A percentile compares a stretch with the other conserved stretches of the same genome.
Conservation (phyloP, 2,888 invertebrate species). For the Ophion ventricosus region DNA sequence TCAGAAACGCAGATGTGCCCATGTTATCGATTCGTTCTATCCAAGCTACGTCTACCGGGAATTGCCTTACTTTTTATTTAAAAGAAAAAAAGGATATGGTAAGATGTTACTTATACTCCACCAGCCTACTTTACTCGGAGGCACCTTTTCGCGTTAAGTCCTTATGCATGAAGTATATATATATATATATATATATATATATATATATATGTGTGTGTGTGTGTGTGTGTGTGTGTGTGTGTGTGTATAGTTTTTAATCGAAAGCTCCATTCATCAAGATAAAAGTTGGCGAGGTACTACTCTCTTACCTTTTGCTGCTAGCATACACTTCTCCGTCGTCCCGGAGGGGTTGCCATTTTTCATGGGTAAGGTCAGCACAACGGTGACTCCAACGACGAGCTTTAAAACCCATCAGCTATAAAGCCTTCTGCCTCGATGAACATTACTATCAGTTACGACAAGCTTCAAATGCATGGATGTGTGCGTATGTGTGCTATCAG, state of each 20-base stretch:
- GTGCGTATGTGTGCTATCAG: neutral
- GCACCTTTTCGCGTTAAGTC: constrained; percentile 39
- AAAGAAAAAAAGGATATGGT: neutral
- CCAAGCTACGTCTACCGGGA: neutral
- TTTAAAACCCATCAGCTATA: constrained; percentile 62
- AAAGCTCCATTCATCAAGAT: constrained; percentile 59
- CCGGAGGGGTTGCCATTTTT: constrained; percentile 43
- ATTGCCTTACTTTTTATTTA: constrained; percentile 37
- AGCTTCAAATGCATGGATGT: constrained; percentile 25
- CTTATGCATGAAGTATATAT: constrained; percentile 13
- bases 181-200: no score
- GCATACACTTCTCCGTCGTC: constrained; percentile 52
- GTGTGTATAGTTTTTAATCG: constrained; percentile 24
- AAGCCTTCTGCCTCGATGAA: constrained; percentile 56
- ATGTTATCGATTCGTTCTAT: constrained; percentile 37
- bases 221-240: no score
- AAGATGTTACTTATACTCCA: constrained; percentile 4
- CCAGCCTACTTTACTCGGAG: constrained; percentile 17
- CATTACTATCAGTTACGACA: constrained; percentile 49
- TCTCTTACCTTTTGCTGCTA: constrained; percentile 12
- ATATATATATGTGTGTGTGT: no score
- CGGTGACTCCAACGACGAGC: constrained; percentile 49
- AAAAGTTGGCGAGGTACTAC: constrained; percentile 41
- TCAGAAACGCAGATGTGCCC: constrained; percentile 25
- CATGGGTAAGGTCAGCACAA: constrained; percentile 53